Evolutionary conservation across 1,140 invertebrate species (phyloP), one percentile per base, ranked within the genome.

Genomic region (Lysiphlebus fabarum): DNA sequence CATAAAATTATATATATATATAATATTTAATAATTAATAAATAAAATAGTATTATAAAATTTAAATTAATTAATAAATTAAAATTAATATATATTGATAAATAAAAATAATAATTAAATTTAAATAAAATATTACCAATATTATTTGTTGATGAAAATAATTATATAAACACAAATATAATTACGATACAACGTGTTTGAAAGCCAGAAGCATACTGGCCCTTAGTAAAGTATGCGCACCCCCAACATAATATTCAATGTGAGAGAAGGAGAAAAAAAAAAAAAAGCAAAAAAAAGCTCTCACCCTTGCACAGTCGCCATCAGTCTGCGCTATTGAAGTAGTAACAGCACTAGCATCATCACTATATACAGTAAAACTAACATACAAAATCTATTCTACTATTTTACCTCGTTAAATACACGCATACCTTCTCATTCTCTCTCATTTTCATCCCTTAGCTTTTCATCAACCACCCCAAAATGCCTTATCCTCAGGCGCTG

Each of bases 171-270:
- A 11, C 1, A 40, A 11, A 40, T 11, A 1, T 11, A 3, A 40
- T 11, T 8, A 14, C 17, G 36, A 63, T 38, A 9, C 33, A 44
- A 59, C 53, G 38, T 47, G 56, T 63, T 56, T 72, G 65, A 61
- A 59, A 68, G 69, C 65, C 67, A 64, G 62, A 72, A 67, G 66
- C 69, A 64, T 64, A 78, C 76, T 78, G 67, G 48, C 63, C 62
- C 73, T 70, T 67, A 2, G 14, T 68, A 62, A 71, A 59, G 70
- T 65, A 63, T 64, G 67, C 70, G 64, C 64, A 63, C 70, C 61
- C 61, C 59, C 67, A 33, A 58, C 51, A 58, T 59, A 41, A 56
- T 42, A 53, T 26, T 26, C 17, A 2, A 26, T 26, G 17, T 2
- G 17, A 26, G 17, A 26, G 17, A 17, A 3, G 3, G 17, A 17